Evolutionary conservation across 1,140 invertebrate genomes (phyloP).

Genomic region (Dryas iulia): DNA sequence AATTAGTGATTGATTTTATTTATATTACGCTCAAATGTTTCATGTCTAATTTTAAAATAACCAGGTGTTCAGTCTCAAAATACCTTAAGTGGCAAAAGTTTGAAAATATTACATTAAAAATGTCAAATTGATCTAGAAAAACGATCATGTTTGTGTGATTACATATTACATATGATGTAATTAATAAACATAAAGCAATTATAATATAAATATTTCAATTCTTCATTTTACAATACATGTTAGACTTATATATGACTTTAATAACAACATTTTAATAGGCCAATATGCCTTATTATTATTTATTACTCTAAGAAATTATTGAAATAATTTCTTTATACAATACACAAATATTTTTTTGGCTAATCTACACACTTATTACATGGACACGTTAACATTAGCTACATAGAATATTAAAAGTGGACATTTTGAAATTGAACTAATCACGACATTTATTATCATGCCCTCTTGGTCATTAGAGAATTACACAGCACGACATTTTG

Average conservation of each 20-base stretch:
- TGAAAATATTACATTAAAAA: neutral
- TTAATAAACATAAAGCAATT: too few relatives aligned
- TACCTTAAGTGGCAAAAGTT: neutral
- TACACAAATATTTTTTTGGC: neutral
- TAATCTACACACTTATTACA: neutral
- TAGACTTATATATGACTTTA: too few relatives aligned
- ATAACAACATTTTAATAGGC: neutral
- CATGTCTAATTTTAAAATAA: neutral
- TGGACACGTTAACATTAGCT: neutral
- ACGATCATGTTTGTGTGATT: neutral
- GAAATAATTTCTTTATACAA: neutral
- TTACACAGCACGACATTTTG: neutral
- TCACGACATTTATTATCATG: neutral
- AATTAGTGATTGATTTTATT: neutral
- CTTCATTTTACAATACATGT: neutral
- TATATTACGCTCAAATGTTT: neutral
- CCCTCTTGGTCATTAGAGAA: neutral
- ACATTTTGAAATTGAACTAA: slow-evolving; percentile 2
- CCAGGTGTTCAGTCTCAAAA: neutral
- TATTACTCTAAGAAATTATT: neutral
- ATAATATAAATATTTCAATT: neutral
- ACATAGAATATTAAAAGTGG: neutral
- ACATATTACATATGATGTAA: too few relatives aligned
- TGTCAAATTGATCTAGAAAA: neutral
- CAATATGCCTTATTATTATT: neutral